These are phyloP conservation scores for Drosophila maculinotata DNA, from an alignment of 2,888 invertebrate species.

Conservation along the genomic window DNA sequence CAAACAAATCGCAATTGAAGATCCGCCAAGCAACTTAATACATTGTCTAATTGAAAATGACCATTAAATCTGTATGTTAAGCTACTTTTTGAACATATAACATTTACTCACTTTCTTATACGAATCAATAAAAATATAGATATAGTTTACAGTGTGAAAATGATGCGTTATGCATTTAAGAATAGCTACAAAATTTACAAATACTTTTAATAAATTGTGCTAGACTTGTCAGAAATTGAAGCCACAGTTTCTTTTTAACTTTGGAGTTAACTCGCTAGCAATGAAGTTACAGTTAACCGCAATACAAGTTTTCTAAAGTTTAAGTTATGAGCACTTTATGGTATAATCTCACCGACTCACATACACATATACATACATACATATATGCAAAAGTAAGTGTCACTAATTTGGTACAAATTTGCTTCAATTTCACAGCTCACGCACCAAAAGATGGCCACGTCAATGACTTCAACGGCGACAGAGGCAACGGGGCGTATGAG, in stretches of 20 bases:
- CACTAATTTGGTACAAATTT: slow-evolving; percentile 46
- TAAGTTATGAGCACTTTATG: background rate
- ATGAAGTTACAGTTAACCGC: background rate
- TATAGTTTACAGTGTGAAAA: too few relatives aligned
- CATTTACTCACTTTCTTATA: too few relatives aligned
- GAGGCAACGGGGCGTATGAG: slow-evolving; percentile 32
- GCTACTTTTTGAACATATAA: too few relatives aligned
- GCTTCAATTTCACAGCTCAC: slow-evolving; percentile 53
- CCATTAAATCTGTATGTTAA: too few relatives aligned
- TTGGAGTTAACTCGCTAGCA: background rate
- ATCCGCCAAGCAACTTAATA: slow-evolving; percentile 19
- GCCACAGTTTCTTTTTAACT: background rate
- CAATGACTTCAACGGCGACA: slow-evolving; percentile 30
- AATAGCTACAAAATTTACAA: too few relatives aligned
- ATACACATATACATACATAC: background rate
- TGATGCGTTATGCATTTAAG: too few relatives aligned
- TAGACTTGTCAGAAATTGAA: background rate
- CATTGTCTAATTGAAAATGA: too few relatives aligned
- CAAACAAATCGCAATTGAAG: background rate
- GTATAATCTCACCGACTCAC: background rate
- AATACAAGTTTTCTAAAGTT: slow-evolving; percentile 2
- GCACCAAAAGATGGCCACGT: slow-evolving; percentile 46
- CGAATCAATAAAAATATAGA: too few relatives aligned
- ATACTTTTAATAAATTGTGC: background rate
- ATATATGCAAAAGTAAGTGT: slow-evolving; percentile 36